Base-by-base conservation (phyloP, 2,888 invertebrate genomes). In the Caenorhabditis angaria region DNA sequence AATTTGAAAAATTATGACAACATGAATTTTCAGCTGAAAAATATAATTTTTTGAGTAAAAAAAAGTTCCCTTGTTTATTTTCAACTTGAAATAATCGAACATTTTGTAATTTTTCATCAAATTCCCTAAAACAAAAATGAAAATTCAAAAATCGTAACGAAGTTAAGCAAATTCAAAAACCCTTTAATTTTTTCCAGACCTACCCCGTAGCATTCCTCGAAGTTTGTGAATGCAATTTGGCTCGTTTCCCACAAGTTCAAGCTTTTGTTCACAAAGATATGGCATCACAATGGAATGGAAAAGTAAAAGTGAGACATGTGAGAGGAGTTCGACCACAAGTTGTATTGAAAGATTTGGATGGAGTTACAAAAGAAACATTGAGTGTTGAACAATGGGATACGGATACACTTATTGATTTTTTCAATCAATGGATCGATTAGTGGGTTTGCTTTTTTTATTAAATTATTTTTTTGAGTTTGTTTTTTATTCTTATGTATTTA, bases 331-430 rank as follows among this genome's bases (percentile, higher is more conserved):
- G 97, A 89, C 97, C 97, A 0, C 92, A 94, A 74, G 94, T 99
- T 59, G 27, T 22, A 41, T 57, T 65, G 62, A 41, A 74, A 62
- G 94, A 96, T 87, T 92, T 92, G 72, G 73, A 72, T 63, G 83
- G 85, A 24, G 69, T 71, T 25, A 68, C 82, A 4, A 77, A 82
- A 50, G 83, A 84, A 74, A 88, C 93, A 25, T 91, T 97, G 29
- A 96, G 95, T 61, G 96, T 99, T 87, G 95, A 95, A 84, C 96
- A 96, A 88, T 97, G 97, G 97, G 94, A 97, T 88, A 97, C 97
- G 0, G 97, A 99, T 89, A 94, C 96, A 0, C 93, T 99, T 2
- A 94, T 95, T 88, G 96, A 97, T 88, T 99, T 97, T 89, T 91
- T 99, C 80, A 93, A 92, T 81, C 93, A 94, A 41, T 93, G 95